phyloP scores from a whole-genome alignment of 2,113 vertebrate species.

The Tetrao urogallus region DNA sequence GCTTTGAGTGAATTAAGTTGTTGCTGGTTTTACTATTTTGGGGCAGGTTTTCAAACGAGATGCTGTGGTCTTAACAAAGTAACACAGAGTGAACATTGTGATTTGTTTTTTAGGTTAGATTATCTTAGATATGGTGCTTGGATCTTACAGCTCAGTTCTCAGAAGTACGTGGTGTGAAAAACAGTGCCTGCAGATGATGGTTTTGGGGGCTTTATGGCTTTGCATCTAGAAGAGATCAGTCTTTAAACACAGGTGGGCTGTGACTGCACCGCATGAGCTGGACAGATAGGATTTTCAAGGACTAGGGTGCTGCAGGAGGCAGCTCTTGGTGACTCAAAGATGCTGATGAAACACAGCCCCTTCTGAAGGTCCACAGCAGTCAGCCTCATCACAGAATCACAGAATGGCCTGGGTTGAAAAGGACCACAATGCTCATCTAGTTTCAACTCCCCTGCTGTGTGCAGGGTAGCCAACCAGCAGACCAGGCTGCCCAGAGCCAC shows the following conservation, averaged over 20 bases:
- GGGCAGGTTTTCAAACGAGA: background rate
- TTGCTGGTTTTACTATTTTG: background rate
- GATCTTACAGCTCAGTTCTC: background rate
- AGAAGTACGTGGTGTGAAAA: background rate
- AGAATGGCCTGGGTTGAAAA: too few species aligned
- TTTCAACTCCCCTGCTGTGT: too few species aligned
- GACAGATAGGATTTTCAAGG: background rate
- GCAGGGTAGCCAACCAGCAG: too few species aligned
- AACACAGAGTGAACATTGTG: fast-evolving
- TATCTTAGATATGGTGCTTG: background rate
- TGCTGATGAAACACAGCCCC: background rate
- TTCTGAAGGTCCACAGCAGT: background rate
- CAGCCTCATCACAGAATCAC: background rate
- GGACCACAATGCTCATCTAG: too few species aligned
- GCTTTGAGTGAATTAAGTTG: background rate
- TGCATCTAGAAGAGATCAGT: background rate
- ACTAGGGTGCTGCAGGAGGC: background rate
- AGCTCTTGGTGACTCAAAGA: background rate
- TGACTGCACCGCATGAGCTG: background rate
- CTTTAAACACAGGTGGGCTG: background rate
- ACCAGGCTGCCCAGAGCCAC: too few species aligned
- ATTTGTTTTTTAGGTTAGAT: background rate
- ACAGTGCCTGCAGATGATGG: background rate
- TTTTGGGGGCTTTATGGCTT: background rate
- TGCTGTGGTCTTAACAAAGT: background rate